phyloP scores from a whole-genome alignment of 2,888 invertebrate species.

The Drosophila meridionalis region DNA sequence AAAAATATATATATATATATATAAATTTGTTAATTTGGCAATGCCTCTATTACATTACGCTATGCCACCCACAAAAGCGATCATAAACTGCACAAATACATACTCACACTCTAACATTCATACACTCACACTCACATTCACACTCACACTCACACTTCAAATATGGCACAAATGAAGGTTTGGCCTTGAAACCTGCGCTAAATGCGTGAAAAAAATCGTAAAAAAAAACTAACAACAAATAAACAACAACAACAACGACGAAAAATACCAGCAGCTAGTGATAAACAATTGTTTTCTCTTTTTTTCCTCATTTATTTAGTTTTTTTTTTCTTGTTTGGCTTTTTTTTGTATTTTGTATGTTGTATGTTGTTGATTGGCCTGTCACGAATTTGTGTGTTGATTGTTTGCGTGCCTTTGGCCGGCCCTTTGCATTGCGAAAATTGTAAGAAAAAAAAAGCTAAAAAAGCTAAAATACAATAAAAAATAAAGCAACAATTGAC shows the following conservation, averaged over 20 bases:
- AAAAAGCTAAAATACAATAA: neutral
- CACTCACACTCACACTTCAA: slow-evolving; percentile 14
- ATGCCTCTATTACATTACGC: slow-evolving; percentile 55
- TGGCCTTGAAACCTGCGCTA: slow-evolving; percentile 71
- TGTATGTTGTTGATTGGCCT: slow-evolving; percentile 26
- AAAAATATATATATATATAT: slow-evolving; percentile 10
- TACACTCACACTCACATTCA: neutral
- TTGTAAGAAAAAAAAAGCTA: slow-evolving; percentile 42
- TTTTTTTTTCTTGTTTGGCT: slow-evolving; percentile 13
- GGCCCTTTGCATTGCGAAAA: slow-evolving; percentile 53
- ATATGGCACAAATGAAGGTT: slow-evolving; percentile 73
- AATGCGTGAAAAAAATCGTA: slow-evolving; percentile 47
- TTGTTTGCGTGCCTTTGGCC: slow-evolving; percentile 38
- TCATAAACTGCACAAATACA: slow-evolving; percentile 24
- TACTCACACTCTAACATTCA: neutral
- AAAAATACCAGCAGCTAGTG: slow-evolving; percentile 29
- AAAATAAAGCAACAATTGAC: slow-evolving; percentile 29
- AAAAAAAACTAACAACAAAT: slow-evolving; percentile 9
- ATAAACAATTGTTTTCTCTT: slow-evolving; percentile 78
- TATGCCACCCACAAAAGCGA: slow-evolving; percentile 38
- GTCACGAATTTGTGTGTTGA: slow-evolving; percentile 52
- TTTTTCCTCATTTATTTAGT: slow-evolving; percentile 16
- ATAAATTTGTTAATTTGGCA: slow-evolving; percentile 48
- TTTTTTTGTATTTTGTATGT: neutral
- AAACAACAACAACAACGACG: slow-evolving; percentile 21